Evolutionary conservation across 2,888 invertebrate genomes (phyloP).

Genomic region (Magallana nippona): DNA sequence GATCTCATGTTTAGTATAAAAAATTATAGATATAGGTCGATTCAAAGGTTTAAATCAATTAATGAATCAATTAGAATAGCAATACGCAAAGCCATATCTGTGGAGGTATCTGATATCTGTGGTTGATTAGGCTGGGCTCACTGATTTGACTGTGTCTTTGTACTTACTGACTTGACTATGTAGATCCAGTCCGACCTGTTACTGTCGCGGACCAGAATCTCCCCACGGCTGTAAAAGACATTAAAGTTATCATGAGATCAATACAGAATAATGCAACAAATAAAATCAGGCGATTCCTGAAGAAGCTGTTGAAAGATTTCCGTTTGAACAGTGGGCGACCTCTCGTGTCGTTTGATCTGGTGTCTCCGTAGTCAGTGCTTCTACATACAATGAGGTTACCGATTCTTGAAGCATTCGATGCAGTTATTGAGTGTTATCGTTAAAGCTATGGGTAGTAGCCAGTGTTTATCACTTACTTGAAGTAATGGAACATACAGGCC

Average conservation of each 20-base stretch:
- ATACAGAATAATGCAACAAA: not conserved
- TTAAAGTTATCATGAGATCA: not conserved
- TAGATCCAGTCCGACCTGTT: slow-evolving; percentile 76
- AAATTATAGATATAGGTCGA: too few species aligned
- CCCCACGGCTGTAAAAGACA: slow-evolving; percentile 71
- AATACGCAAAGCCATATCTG: too few species aligned
- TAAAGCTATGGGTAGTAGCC: not conserved
- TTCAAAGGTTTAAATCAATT: too few species aligned
- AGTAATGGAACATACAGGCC: slow-evolving; percentile 75
- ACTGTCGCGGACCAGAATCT: slow-evolving; percentile 77
- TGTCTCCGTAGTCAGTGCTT: not conserved
- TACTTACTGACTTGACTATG: slow-evolving; percentile 77
- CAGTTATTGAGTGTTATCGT: not conserved
- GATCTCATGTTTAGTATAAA: too few species aligned
- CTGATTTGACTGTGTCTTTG: not conserved
- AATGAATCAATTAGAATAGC: too few species aligned
- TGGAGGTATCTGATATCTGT: too few species aligned
- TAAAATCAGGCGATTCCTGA: not conserved
- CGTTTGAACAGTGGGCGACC: not conserved
- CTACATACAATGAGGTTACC: not conserved
- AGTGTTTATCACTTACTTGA: slow-evolving; percentile 68
- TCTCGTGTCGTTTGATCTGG: not conserved
- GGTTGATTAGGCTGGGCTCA: too few species aligned
- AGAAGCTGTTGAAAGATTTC: slow-evolving; percentile 16
- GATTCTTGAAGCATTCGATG: not conserved